Base-by-base conservation (phyloP, 2,888 invertebrate species). In the Chouioia cunea region DNA sequence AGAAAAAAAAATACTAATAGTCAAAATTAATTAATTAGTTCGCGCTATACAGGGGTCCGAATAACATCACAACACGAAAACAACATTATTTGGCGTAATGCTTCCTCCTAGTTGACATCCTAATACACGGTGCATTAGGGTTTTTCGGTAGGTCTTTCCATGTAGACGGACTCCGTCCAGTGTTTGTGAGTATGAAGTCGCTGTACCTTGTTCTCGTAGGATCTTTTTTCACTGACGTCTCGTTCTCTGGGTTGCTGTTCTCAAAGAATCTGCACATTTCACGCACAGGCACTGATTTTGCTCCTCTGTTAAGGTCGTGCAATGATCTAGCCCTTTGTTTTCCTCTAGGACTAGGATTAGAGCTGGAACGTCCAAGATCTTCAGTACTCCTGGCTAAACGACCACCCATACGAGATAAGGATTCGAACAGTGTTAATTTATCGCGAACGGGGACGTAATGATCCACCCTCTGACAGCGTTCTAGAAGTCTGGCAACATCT, bases 211-310 rank as follows among this genome's bases (percentile, higher is more conserved):
- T 70, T 54, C 78, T 79, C 15, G 67, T 62, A 2, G 16, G 10
- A 0, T 69, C 73, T 22, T 69, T 73, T 14, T 65, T 65, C 1
- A 23, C 23, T 1, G 71, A 27, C 18, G 36, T 23, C 18, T 56
- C 68, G 50, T 16, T 50, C n/a, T 18, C 50, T 2, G 50, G 16
- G 16, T 2, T 50, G 1, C 89, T 88, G 52, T 89, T 89, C 80
- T 92, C 92, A 84, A 92, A 92, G 85, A 91, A 91, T 83, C 91
- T 89, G 76, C 92, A 90, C 85, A 92, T 89, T 80, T 92, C 91
- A 68, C 91, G 88, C 22, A 92, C 92, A 23, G 89, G 87, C 73
- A 88, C 87, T 54, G 89, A 88, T 70, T 89, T 86, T 15, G 47
- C 8, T 2, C 86, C 86, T 66, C 87, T 83, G 53, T 87, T 87